Evolutionary conservation across 35 echinoderm and acorn worm genomes (phyloP), one percentile per base, ranked within the genome.

Genomic region (Nesometra sesokonis): DNA sequence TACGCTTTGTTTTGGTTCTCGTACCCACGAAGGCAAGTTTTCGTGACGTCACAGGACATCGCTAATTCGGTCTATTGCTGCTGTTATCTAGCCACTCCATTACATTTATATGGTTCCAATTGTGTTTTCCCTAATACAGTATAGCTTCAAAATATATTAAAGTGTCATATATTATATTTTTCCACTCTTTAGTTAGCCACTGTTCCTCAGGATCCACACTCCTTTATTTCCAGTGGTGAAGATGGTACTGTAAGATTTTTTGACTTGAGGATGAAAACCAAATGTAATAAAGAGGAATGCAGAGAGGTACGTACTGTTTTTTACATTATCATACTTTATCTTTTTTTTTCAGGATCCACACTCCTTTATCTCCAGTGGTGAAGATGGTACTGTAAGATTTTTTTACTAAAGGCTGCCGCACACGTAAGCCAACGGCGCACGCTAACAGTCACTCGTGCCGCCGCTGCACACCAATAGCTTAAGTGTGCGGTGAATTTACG

Each of bases 141-240:
- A n/a, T n/a, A n/a, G n/a, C n/a, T n/a, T n/a, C n/a, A n/a, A n/a
- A n/a, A n/a, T n/a, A n/a, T n/a, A n/a, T n/a, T n/a, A n/a, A n/a
- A n/a, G n/a, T 43, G 38, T 43, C 38, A 4, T 7, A 7, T 7
- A 43, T 43, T 17, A 36, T 47, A 30, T 83, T 37, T 57, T 82
- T 0, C 34, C 32, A 30, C 31, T n/a, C 32, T 81, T 13, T 32
- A 99, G 96, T 87, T 99, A 0, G 82, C 87, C 30, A 99, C 96
- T 8, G 82, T 99, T 32, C 96, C 96, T 29, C 85, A 88, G 34
- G 96, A 99, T 57, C 90, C 96, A 5, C 36, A 99, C 85, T 89
- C 96, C 2, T 99, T 99, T 88, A 80, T 99, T 37, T 99, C 96
- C 0, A 94, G 96, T 85, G 96, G 96, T 78, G 96, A 99, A 90